Evolutionary conservation across 1,140 invertebrate species (phyloP), one percentile per base, ranked within the genome.

Genomic region (Druon quercuslanigerum): DNA sequence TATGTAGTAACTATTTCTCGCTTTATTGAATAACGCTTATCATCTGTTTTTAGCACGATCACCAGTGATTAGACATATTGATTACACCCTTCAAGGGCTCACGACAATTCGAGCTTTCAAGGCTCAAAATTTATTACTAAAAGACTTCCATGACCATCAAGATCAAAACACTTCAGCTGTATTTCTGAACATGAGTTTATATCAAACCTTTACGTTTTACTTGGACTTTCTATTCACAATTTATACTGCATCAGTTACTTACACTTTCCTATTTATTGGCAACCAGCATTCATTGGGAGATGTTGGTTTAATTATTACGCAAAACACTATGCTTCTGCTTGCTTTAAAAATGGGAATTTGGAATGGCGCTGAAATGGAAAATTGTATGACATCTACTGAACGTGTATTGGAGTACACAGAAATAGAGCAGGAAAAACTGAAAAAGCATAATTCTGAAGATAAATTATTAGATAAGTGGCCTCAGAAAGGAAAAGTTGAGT

Each of bases 241-340:
- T 92, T 51, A 7, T 87, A 0, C 87, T 89, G 50, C 7, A 87
- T 0, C n/a, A 46, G 40, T 46, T 8, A 46, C 11, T 46, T 87
- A 1, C 72, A 78, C 0, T 72, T 80, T 3, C 0, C 80, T 0
- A 87, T 88, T 25, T 46, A 86, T 14, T 60, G 20, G 6, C 60
- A 86, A 5, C 81, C 83, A 6, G 11, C 1, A 46, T 46, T 82
- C 87, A 52, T 92, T 93, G 4, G 94, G 93, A 12, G 90, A 93
- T 50, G 96, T 97, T n/a, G 97, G 97, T 12, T 88, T 98, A 19
- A 95, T 95, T 0, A 95, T 98, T 73, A 96, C 96, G 0, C 97
- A 97, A 86, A 94, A 95, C 1, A 93, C 97, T 84, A 93, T 94
- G 1, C 86, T 98, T 57, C 95, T 95, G 9, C 95, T 96, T 1